phyloP scores from a whole-genome alignment of 2,888 invertebrate species.

The Salpingus planirostris region DNA sequence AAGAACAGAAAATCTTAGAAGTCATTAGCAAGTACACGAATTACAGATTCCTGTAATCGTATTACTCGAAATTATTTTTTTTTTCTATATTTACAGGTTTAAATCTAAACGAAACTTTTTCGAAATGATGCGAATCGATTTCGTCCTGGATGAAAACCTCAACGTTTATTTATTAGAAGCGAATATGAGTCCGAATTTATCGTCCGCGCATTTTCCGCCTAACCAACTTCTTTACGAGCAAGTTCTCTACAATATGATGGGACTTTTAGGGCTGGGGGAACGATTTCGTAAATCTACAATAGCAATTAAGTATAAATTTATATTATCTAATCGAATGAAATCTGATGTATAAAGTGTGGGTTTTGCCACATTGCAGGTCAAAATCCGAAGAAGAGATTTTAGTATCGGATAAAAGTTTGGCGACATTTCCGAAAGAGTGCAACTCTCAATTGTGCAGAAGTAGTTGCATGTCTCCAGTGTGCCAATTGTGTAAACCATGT shows the following conservation, averaged over 20 bases:
- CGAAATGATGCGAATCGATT: conserved; percentile 91
- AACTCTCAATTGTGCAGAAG: conserved; percentile 45
- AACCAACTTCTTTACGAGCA: conserved; percentile 88
- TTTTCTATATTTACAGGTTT: too few relatives aligned
- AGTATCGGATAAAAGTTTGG: conserved; percentile 70
- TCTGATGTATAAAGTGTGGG: too few relatives aligned
- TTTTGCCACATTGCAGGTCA: conserved; percentile 14
- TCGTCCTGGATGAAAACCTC: conserved; percentile 79
- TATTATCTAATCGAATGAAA: too few relatives aligned
- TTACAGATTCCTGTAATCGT: background rate
- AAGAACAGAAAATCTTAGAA: conserved; percentile 61
- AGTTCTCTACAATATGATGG: conserved; percentile 75
- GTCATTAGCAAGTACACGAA: conserved; percentile 41
- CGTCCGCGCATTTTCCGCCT: conserved; percentile 84
- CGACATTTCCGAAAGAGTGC: conserved; percentile 65
- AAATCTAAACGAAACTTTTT: conserved; percentile 67
- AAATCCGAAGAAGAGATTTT: conserved; percentile 27
- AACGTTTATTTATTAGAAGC: conserved; percentile 88
- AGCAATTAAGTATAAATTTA: conserved; percentile 39
- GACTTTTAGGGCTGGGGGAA: conserved; percentile 65
- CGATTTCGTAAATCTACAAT: conserved; percentile 41
- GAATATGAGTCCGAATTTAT: conserved; percentile 97
- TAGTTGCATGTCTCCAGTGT: conserved; percentile 58
- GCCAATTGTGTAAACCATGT: conserved; percentile 74
- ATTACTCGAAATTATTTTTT: too few relatives aligned